Percentiles rank a stretch among this genome's conserved stretches.
Evolutionary conservation across 1,140 invertebrate species (phyloP).

Genomic region (Drosophila melanica): DNA sequence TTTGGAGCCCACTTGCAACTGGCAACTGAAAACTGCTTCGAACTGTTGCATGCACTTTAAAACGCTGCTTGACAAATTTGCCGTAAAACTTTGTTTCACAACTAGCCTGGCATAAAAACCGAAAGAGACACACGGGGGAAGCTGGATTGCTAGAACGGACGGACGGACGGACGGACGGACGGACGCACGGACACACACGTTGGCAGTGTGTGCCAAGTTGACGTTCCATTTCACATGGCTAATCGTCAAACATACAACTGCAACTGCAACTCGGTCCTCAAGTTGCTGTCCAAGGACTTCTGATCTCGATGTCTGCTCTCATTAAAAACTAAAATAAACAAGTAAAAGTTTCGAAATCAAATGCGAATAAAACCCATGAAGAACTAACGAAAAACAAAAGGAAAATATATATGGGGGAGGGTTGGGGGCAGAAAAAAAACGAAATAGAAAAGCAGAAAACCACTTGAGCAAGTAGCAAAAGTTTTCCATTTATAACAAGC

Average conservation of each 20-base stretch:
- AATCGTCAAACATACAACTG: slow-evolving; percentile 64
- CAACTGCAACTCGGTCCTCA: neutral
- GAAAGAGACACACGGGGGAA: neutral
- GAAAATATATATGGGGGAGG: neutral
- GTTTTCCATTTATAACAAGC: slow-evolving; percentile 81
- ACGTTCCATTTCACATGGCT: slow-evolving; percentile 73
- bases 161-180: too few species aligned
- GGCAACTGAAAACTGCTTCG: slow-evolving; percentile 10
- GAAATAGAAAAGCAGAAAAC: slow-evolving; percentile 59
- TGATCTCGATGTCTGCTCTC: slow-evolving; percentile 66
- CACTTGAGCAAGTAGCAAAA: slow-evolving; percentile 80
- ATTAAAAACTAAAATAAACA: slow-evolving; percentile 82
- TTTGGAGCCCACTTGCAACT: neutral
- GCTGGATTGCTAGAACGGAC: neutral
- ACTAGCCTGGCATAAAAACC: slow-evolving; percentile 8
- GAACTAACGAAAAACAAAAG: slow-evolving; percentile 22
- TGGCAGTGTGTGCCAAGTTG: slow-evolving; percentile 58
- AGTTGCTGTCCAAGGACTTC: slow-evolving; percentile 41
- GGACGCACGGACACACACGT: neutral
- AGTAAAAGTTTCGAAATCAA: slow-evolving; percentile 68
- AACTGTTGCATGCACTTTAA: slow-evolving; percentile 54
- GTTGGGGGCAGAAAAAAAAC: too few species aligned
- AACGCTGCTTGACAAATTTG: slow-evolving; percentile 37
- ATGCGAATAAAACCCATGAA: slow-evolving; percentile 60
- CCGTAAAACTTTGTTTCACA: slow-evolving; percentile 28